phyloP scores from a whole-genome alignment of 2,797 vertebrate species.

The Chaunax sp. region DNA sequence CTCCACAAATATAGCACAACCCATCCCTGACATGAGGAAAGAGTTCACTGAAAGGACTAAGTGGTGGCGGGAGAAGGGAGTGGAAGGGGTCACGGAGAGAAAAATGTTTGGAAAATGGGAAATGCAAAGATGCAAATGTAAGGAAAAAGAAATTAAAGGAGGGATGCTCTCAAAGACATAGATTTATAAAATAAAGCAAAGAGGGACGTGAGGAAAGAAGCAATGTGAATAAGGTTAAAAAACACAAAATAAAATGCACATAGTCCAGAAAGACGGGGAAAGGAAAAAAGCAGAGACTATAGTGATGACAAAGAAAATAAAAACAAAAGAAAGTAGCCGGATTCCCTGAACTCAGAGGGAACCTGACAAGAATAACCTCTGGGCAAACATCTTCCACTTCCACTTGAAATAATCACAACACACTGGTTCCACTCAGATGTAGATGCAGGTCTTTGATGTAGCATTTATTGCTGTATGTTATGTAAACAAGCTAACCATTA shows the following conservation, averaged over 20 bases:
- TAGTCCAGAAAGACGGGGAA: background rate
- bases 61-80: too few relatives aligned
- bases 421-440: conserved; percentile 13
- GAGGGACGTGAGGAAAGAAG: background rate
- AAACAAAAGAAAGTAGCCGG: background rate
- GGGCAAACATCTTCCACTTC: conserved; percentile 23
- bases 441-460: conserved; percentile 19
- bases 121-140: background rate
- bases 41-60: background rate
- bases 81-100: background rate
- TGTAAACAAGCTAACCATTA: conserved; percentile 20
- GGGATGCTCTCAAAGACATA: background rate
- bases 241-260: background rate
- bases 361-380: conserved; percentile 3
- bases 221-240: background rate
- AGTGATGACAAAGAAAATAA: background rate
- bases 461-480: conserved; percentile 11
- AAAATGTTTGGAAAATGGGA: background rate
- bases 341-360: conserved; percentile 30
- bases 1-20: conserved; percentile 49
- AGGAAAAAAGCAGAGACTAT: background rate
- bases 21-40: conserved; percentile 10
- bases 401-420: conserved; percentile 15
- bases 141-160: background rate
- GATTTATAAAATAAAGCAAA: background rate